Base-by-base conservation (phyloP, 2,888 invertebrate genomes). In the Xanthorhoe spadicearia region DNA sequence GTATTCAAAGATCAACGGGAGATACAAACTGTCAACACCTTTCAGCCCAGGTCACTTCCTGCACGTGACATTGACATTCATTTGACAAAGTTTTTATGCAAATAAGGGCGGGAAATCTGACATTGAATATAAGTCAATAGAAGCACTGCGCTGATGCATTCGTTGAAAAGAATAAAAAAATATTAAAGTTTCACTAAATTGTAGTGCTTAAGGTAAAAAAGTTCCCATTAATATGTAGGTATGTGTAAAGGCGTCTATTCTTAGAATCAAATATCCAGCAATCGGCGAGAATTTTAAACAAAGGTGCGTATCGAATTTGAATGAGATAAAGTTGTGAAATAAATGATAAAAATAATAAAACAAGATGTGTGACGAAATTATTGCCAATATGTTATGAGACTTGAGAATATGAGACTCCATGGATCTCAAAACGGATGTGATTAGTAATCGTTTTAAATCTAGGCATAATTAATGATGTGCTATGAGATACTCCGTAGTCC, bases 301-400 rank as follows among this genome's bases (percentile, higher is more conserved):
- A 46, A 23, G 61, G 65, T 48, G 59, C 59, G 66, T 58, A 65
- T 55, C 61, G 69, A 72, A 76, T 74, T 69, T 66, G 70, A 79
- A 79, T 75, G 67, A 66, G 66, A 69, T 71, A 69, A 61, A 48
- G 68, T 78, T 58, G 32, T 28, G 62, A 54, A 71, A 69, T 61
- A 61, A 63, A 56, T 43, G 59, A 60, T 68, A 65, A 46, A 56
- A 66, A 58, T 49, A 35, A 50, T 61, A 55, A 61, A 71, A 66
- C 51, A 55, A 55, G 50, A 61, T 56, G 49, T 48, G 63, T 74
- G 61, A 75, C 60, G 71, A 65, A 71, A 76, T 63, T 68, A 74
- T 74, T 72, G 69, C 76, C 69, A 75, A 71, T 74, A 78, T 23
- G 1, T 3, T 3, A 1, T 3, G 23, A 23, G 1, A 23, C 23